A percentile compares a stretch with the other conserved stretches of the same genome.
These are phyloP conservation scores for Sphenopsis melanotis DNA, from an alignment of 2,797 vertebrate genomes.

Conservation along the genomic window DNA sequence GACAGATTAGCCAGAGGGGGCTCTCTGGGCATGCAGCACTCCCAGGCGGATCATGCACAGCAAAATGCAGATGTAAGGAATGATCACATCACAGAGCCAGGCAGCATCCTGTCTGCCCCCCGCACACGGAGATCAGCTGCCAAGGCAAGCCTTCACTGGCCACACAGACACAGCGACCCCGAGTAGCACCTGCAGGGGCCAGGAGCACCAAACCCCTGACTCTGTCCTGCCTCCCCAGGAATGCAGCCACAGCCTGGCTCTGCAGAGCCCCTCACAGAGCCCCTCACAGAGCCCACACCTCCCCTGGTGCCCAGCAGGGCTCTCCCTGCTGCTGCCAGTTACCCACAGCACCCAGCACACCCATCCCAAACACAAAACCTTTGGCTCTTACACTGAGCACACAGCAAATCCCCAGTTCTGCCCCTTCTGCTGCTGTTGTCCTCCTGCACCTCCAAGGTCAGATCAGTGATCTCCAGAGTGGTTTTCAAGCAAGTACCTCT, in stretches of 20 bases:
- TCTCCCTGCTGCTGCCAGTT: not conserved
- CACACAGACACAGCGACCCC: not conserved
- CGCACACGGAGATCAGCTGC: not conserved
- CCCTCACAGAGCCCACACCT: too few species aligned
- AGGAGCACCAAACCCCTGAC: not conserved
- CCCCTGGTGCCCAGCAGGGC: not conserved
- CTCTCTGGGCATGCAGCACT: constrained; percentile 11
- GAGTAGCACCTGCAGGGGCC: not conserved
- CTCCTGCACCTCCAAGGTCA: not conserved
- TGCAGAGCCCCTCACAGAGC: too few species aligned
- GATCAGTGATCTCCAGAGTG: not conserved
- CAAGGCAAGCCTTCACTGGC: not conserved
- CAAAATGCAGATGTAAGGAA: constrained; percentile 31
- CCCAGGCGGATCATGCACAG: not conserved
- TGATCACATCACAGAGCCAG: not conserved
- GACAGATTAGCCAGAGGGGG: constrained; percentile 44
- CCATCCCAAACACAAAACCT: not conserved
- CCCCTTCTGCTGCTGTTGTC: not conserved
- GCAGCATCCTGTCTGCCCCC: not conserved
- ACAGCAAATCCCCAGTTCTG: accelerated
- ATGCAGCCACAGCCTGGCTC: too few species aligned
- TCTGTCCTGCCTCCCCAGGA: too few species aligned
- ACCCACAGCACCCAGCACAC: not conserved
- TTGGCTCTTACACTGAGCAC: not conserved
- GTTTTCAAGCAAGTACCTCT: not conserved